Conservation (phyloP, 2,113 vertebrate genomes). For the Sceloporus undulatus region DNA sequence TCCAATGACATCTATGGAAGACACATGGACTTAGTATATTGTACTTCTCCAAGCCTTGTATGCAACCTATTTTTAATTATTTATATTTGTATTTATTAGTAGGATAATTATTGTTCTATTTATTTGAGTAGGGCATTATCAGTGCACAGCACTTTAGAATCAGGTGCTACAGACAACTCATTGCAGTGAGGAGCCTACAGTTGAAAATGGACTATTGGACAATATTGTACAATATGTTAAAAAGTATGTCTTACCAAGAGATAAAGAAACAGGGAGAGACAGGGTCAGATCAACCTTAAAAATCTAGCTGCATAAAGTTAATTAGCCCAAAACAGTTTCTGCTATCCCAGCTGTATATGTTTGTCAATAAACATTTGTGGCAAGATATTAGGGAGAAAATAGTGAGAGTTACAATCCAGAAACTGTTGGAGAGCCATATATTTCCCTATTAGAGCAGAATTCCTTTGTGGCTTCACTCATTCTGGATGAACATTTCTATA, state of each 20-base stretch:
- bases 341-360: background rate
- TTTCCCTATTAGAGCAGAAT: background rate
- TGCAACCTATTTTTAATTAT: conserved; percentile 2
- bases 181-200: background rate
- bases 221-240: conserved; percentile 25
- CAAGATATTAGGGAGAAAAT: background rate
- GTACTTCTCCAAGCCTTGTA: conserved; percentile 16
- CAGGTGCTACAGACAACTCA: background rate
- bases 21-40: background rate
- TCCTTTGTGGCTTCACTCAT: background rate
- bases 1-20: conserved; percentile 14
- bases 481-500: background rate
- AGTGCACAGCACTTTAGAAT: conserved; percentile 43
- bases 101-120: conserved; percentile 59
- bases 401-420: no score
- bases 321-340: background rate
- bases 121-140: conserved; percentile 48
- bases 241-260: conserved; percentile 4
- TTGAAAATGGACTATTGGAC: conserved; percentile 38
- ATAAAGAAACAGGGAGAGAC: background rate
- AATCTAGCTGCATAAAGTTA: background rate
- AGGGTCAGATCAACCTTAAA: background rate
- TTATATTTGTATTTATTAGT: conserved; percentile 60
- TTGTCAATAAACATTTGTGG: background rate
- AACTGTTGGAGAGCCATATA: no score